A percentile compares a stretch with the other conserved stretches of the same genome.
phyloP scores from a whole-genome alignment of 2,797 vertebrate species.

The Smutsia gigantea region DNA sequence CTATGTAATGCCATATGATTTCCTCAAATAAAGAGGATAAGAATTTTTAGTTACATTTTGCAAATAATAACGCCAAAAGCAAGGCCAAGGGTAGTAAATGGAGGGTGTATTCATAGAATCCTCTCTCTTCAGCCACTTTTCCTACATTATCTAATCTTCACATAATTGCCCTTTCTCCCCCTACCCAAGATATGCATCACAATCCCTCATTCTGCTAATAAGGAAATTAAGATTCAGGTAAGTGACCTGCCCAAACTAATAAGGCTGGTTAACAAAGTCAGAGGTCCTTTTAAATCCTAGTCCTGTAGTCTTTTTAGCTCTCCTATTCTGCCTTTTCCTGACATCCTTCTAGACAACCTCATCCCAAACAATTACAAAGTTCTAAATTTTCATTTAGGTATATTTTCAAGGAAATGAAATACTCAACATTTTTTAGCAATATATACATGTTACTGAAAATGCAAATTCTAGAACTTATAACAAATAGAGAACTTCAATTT shows the following conservation, averaged over 20 bases:
- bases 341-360: neutral
- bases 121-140: neutral
- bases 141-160: neutral
- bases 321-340: neutral
- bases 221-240: neutral
- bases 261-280: neutral
- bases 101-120: neutral
- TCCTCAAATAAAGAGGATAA: slow-evolving; percentile 6
- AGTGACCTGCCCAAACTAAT: neutral
- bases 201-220: neutral
- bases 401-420: slow-evolving; percentile 53
- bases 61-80: neutral
- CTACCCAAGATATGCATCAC: neutral
- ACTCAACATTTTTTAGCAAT: slow-evolving; percentile 34
- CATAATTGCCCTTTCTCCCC: neutral
- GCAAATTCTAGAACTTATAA: slow-evolving; percentile 13
- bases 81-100: neutral
- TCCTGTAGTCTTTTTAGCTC: neutral
- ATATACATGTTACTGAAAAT: neutral
- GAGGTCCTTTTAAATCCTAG: neutral
- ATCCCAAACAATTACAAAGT: neutral
- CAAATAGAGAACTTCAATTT: slow-evolving; percentile 17
- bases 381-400: slow-evolving; percentile 41
- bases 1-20: neutral
- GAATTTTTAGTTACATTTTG: neutral